Percentiles rank a stretch among this genome's conserved stretches.
Evolutionary conservation across 2,888 invertebrate species (phyloP).

Genomic region (Cheilosia vulpina): DNA sequence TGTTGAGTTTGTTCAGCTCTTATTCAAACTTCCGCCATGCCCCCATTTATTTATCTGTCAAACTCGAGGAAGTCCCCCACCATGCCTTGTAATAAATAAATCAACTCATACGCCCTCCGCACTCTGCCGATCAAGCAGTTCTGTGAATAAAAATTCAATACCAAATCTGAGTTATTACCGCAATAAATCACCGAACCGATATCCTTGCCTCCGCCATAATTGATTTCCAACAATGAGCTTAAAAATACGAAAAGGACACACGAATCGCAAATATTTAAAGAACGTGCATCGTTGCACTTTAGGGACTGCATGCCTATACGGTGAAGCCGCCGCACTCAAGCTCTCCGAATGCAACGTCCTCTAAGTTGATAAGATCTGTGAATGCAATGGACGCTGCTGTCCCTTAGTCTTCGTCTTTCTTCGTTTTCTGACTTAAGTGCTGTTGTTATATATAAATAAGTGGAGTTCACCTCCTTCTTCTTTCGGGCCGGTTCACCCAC

Average conservation of each 20-base stretch:
- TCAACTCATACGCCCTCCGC: slow-evolving; percentile 26
- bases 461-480: not conserved
- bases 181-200: slow-evolving; percentile 70
- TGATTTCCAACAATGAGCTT: slow-evolving; percentile 45
- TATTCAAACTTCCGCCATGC: no score
- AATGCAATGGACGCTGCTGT: slow-evolving; percentile 64
- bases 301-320: slow-evolving; percentile 57
- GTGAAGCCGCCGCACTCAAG: slow-evolving; percentile 5
- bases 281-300: slow-evolving; percentile 25
- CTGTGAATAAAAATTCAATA: slow-evolving; percentile 73
- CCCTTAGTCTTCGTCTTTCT: slow-evolving; percentile 31
- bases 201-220: slow-evolving; percentile 47
- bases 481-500: not conserved
- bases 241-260: not conserved
- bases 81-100: slow-evolving; percentile 33
- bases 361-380: slow-evolving; percentile 49
- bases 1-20: no score
- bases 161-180: slow-evolving; percentile 68
- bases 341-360: slow-evolving; percentile 59
- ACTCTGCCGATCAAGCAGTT: not conserved
- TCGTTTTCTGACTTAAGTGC: slow-evolving; percentile 18
- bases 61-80: no score
- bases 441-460: slow-evolving; percentile 48
- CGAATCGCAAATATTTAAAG: not conserved
- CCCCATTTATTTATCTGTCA: no score